A percentile compares a stretch with the other conserved stretches of the same genome.
These are phyloP conservation scores for Hippopotamus amphibius DNA, from an alignment of 2,113 vertebrate species.

Conservation along the genomic window DNA sequence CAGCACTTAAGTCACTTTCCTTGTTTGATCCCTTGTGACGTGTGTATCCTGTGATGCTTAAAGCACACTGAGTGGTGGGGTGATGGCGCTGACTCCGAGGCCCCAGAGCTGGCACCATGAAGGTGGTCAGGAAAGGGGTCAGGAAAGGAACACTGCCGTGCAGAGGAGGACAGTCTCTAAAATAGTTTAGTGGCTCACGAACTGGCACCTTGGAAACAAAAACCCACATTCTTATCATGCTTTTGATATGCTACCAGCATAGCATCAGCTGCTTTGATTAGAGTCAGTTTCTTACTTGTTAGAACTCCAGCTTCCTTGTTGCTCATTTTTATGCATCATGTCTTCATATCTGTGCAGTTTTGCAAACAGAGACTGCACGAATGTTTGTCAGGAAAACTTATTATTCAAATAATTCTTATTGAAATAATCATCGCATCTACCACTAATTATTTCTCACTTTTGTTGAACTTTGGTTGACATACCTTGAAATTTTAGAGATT, in stretches of 20 bases:
- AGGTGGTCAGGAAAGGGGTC: background rate
- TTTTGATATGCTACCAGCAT: fast-evolving
- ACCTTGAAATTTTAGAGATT: background rate
- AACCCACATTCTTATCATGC: fast-evolving
- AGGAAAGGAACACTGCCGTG: background rate
- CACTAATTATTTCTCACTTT: background rate
- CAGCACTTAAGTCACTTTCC: background rate
- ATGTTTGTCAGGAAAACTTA: background rate
- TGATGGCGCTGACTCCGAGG: background rate
- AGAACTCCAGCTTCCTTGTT: background rate
- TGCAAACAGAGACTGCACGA: background rate
- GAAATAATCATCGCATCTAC: background rate
- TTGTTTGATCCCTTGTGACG: background rate
- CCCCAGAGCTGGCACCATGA: background rate
- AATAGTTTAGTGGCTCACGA: background rate
- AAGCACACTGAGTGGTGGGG: fast-evolving
- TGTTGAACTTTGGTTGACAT: background rate
- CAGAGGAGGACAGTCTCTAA: background rate
- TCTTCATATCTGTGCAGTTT: background rate
- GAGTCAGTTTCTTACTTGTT: background rate
- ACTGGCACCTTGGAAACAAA: too few relatives aligned
- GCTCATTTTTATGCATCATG: background rate
- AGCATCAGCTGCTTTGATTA: background rate
- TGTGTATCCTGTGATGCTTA: background rate
- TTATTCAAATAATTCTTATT: background rate